Evolutionary conservation across 2,888 invertebrate species (phyloP).

Genomic region (Caenorhabditis panamensis): DNA sequence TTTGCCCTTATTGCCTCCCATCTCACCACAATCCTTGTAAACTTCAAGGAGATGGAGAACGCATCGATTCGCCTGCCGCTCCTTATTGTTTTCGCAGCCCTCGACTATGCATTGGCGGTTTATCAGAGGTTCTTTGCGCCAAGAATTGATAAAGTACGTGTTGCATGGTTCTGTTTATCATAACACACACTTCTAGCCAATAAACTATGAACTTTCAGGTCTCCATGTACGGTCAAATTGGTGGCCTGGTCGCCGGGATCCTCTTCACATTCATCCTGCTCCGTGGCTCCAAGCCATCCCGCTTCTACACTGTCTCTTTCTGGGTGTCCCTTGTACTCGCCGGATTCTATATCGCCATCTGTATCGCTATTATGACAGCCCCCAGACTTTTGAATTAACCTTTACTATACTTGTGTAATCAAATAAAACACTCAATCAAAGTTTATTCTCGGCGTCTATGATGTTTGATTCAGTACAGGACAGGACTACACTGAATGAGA

Average conservation of each 20-base stretch:
- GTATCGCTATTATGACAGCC: constrained; percentile 70
- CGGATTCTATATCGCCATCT: constrained; percentile 70
- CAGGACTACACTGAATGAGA: not conserved
- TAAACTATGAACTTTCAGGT: constrained; percentile 84
- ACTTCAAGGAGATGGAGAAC: constrained; percentile 90
- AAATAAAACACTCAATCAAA: not conserved
- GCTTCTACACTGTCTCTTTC: constrained; percentile 51
- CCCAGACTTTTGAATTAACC: constrained; percentile 58
- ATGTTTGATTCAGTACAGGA: not conserved
- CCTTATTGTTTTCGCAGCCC: constrained; percentile 88
- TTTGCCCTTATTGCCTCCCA: constrained; percentile 92
- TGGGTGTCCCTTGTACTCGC: constrained; percentile 87
- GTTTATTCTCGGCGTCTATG: not conserved
- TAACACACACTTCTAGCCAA: not conserved
- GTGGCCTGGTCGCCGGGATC: constrained; percentile 91
- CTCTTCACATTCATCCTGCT: constrained; percentile 90
- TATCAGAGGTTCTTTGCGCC: constrained; percentile 90
- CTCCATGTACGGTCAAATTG: constrained; percentile 95
- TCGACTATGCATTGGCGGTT: constrained; percentile 92
- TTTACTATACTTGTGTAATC: too few species aligned
- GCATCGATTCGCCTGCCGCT: constrained; percentile 90
- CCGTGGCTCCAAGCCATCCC: constrained; percentile 81
- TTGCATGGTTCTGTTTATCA: not conserved
- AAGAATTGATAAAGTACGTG: constrained; percentile 61
- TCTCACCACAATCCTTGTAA: constrained; percentile 86